phyloP scores from a whole-genome alignment of 2,113 vertebrate species.

The Neolamprologus variostigma region DNA sequence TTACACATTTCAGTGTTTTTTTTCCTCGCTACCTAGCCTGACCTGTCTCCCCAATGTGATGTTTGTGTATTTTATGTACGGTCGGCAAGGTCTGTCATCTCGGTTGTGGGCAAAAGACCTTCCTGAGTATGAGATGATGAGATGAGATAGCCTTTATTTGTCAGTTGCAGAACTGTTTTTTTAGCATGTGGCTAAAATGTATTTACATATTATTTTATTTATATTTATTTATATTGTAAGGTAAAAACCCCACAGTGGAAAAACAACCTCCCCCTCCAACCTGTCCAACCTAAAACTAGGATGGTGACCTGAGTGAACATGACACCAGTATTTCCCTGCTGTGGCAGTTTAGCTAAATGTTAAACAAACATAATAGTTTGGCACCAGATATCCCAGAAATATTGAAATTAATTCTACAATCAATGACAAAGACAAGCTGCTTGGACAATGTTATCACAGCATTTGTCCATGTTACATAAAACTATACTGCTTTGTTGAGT shows the following conservation, averaged over 20 bases:
- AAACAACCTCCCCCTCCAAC: neutral
- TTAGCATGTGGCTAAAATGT: neutral
- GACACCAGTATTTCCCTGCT: neutral
- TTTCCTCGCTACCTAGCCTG: too few species aligned
- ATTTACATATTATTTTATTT: neutral
- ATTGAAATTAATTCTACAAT: neutral
- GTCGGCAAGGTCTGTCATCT: too few species aligned
- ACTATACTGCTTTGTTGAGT: neutral
- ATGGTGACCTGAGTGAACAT: neutral
- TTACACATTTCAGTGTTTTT: too few species aligned
- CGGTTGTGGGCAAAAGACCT: too few species aligned
- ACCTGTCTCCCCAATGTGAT: too few species aligned
- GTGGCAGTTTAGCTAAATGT: neutral
- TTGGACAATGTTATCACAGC: neutral
- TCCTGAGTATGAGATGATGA: too few species aligned
- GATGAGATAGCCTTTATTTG: too few species aligned
- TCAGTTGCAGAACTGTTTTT: neutral
- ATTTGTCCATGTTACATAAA: neutral
- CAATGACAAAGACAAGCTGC: neutral
- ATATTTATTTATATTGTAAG: neutral
- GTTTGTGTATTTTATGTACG: too few species aligned
- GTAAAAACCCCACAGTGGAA: neutral
- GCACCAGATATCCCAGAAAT: neutral
- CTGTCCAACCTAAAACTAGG: neutral
- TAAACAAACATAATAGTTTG: neutral